Base-by-base conservation (phyloP, 2,797 vertebrate genomes). In the Loris lydekkerianus region DNA sequence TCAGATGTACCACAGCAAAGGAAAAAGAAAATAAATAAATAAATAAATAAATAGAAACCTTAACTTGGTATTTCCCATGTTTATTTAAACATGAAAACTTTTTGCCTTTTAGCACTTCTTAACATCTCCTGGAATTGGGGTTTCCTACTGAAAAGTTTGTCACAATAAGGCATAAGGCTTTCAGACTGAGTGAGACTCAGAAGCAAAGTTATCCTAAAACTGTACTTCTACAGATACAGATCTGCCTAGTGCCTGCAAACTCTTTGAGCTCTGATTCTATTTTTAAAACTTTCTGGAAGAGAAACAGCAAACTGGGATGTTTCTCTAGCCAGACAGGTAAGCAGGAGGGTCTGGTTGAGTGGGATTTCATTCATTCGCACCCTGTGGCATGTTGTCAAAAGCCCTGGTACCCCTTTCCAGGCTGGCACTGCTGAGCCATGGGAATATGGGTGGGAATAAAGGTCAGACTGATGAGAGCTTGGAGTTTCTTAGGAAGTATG, bases 81-180 rank as follows among this genome's bases (percentile, higher is more conserved):
- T 94, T 91, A 80, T 40, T 83, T 91, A 91, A 93, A 83, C 60
- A 87, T 25, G 10, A 92, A 73, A 27, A 67, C 13, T 53, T 90
- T 89, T 93, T 56, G 20, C 29, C 25, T 21, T 27, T 86, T 92
- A 77, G 69, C 4, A 31, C 17, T 84, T 77, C 15, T 53, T 82
- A 73, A 37, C 3, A 43, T 76, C 58, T 86, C 34, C 69, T 8
- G 11, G 67, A 86, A 11, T 56, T 6, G 31, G 1, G 65, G 29
- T 72, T 75, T 31, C 11, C n/a, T 82, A 31, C 63, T 75, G 31
- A 72, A 67, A 91, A 93, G 37, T 81, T 56, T 46, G 34, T 87
- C 46, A 65, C 75, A 77, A 15, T 2, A 15, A 61, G 15, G 43
- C 43, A 18, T 2, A 31, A 43, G 4, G 25, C 85, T 92, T 85